phyloP scores from a whole-genome alignment of 2,113 vertebrate species.

The Corynorhinus townsendii region DNA sequence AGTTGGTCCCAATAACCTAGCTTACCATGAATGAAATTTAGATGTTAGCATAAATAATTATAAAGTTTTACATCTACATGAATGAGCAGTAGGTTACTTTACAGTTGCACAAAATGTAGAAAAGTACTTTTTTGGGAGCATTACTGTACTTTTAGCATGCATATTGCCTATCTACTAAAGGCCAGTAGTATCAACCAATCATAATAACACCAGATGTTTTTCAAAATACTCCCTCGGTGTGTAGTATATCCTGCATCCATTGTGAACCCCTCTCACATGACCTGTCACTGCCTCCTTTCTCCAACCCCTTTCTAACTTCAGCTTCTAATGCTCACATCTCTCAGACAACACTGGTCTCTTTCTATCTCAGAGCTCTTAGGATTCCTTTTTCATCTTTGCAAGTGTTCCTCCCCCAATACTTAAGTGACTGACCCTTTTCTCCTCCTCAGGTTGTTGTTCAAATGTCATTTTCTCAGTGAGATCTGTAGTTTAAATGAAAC shows the following conservation, averaged over 20 bases:
- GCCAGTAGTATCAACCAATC: not conserved
- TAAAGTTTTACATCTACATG: not conserved
- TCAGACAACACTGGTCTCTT: not conserved
- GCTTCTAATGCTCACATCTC: not conserved
- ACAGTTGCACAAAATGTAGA: not conserved
- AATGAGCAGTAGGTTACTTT: not conserved
- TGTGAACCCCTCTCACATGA: not conserved
- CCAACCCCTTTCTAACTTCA: not conserved
- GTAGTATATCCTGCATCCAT: not conserved
- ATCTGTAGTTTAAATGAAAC: not conserved
- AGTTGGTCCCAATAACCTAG: not conserved
- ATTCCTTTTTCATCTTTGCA: not conserved
- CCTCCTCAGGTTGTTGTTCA: not conserved
- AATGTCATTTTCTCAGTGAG: not conserved
- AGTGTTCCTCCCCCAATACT: not conserved
- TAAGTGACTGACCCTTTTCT: not conserved
- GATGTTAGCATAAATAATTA: not conserved
- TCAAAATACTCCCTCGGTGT: not conserved
- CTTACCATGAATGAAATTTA: conserved; percentile 17
- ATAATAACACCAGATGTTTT: not conserved
- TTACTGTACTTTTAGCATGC: not conserved
- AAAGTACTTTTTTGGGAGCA: not conserved
- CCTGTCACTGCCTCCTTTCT: not conserved
- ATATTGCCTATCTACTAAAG: not conserved
- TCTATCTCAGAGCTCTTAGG: not conserved